Evolutionary conservation across 2,888 invertebrate genomes (phyloP), one percentile per base, ranked within the genome.

Genomic region (Trichogramma dendrolimi): DNA sequence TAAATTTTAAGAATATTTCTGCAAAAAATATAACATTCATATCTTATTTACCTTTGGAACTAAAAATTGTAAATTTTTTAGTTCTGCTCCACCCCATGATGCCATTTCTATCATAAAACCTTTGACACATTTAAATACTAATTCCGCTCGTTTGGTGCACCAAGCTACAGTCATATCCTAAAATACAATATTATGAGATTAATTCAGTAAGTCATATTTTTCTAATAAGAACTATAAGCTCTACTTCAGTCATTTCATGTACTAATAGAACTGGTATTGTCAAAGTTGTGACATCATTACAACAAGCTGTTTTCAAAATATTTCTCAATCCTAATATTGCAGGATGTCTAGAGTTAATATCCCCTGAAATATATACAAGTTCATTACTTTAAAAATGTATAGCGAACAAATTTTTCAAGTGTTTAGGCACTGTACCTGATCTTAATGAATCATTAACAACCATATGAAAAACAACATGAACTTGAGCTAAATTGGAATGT

Each of bases 91-190:
- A 65, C 94, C 94, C 88, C 94, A 91, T 1, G 94, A 92, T 6
- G 92, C 91, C 84, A 95, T 94, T 83, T 99, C 99, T 80, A 99
- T 95, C 92, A 99, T 93, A 81, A 98, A 99, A 4, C 99, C 99
- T 82, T 99, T 99, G 58, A 96, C 93, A 81, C 99, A 99, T 81
- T 99, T 99, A 75, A 97, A 94, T 63, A 99, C 92, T 67, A 99
- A 83, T 81, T 99, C 99, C 1, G 98, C 97, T 72, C 98, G 84
- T 72, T 94, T 91, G 75, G 92, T 86, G 80, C 97, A 98, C 98
- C 98, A 99, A 44, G 90, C 87, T 58, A 95, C 90, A 0, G 96
- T 97, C 94, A 96, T 93, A 76, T 93, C 92, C 89, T 90, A 72
- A n/a, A 73, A 71, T 11, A 8, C 8, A n/a, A n/a, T n/a, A n/a